phyloP scores from a whole-genome alignment of 2,797 vertebrate species.

The Artibeus lituratus region DNA sequence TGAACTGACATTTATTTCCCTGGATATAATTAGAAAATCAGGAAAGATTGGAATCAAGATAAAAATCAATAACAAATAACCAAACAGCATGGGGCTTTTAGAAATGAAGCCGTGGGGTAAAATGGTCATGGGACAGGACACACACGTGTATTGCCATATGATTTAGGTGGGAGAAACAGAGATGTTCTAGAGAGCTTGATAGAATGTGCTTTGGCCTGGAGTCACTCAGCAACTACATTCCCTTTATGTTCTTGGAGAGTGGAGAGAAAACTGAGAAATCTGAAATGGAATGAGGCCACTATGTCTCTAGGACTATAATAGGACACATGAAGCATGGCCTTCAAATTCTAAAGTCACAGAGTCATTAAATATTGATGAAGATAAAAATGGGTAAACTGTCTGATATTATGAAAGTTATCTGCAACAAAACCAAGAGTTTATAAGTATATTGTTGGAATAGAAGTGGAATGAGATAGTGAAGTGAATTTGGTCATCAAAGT shows the following conservation, averaged over 20 bases:
- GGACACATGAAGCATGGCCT: neutral
- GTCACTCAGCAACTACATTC: neutral
- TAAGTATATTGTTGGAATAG: neutral
- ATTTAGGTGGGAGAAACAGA: neutral
- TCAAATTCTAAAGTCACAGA: neutral
- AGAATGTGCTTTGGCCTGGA: neutral
- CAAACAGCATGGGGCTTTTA: neutral
- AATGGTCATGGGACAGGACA: neutral
- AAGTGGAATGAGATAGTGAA: neutral
- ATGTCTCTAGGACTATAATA: neutral
- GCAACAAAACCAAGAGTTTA: neutral
- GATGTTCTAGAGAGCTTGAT: neutral
- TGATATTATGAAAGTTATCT: neutral
- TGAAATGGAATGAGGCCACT: neutral
- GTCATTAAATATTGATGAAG: neutral
- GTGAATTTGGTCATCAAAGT: neutral
- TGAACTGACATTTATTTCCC: neutral
- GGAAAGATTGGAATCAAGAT: neutral
- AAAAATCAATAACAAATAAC: neutral
- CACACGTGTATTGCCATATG: neutral
- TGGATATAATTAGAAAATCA: slow-evolving; percentile 27
- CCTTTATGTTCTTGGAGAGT: neutral
- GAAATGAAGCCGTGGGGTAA: neutral
- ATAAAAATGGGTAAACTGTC: neutral
- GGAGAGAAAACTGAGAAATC: neutral